Conservation (phyloP, 2,888 invertebrate species). For the Drosophila demipolita region DNA sequence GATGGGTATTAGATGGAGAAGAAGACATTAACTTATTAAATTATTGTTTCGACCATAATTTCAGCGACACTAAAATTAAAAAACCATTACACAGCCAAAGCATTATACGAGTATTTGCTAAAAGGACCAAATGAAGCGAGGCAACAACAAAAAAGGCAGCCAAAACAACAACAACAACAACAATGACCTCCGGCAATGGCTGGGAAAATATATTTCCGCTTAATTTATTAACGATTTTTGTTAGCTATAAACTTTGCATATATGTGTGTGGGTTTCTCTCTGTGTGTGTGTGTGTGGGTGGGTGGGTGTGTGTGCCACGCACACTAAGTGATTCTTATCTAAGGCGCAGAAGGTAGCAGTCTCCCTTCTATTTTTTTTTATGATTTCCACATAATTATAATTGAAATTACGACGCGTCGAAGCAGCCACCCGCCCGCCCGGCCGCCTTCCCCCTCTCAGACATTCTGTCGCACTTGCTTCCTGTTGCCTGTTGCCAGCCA, state of each 20-base stretch:
- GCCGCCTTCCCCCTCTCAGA: neutral
- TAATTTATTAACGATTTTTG: constrained; percentile 83
- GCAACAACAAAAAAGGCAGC: constrained; percentile 2
- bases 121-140: constrained; percentile 68
- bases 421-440: constrained; percentile 1
- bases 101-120: constrained; percentile 53
- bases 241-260: constrained; percentile 73
- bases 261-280: constrained; percentile 27
- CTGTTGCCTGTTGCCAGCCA: neutral
- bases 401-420: constrained; percentile 78
- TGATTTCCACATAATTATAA: constrained; percentile 83
- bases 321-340: constrained; percentile 78
- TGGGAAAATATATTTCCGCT: constrained; percentile 79
- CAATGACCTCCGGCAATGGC: constrained; percentile 39
- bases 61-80: constrained; percentile 81
- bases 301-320: constrained; percentile 12
- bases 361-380: constrained; percentile 64
- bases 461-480: neutral
- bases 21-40: constrained; percentile 79
- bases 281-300: neutral
- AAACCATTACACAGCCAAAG: constrained; percentile 78
- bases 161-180: constrained; percentile 14
- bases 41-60: constrained; percentile 73
- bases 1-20: constrained; percentile 32
- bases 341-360: constrained; percentile 37